Evolutionary conservation across 2,888 invertebrate species (phyloP).

Genomic region (Plutella xylostella): DNA sequence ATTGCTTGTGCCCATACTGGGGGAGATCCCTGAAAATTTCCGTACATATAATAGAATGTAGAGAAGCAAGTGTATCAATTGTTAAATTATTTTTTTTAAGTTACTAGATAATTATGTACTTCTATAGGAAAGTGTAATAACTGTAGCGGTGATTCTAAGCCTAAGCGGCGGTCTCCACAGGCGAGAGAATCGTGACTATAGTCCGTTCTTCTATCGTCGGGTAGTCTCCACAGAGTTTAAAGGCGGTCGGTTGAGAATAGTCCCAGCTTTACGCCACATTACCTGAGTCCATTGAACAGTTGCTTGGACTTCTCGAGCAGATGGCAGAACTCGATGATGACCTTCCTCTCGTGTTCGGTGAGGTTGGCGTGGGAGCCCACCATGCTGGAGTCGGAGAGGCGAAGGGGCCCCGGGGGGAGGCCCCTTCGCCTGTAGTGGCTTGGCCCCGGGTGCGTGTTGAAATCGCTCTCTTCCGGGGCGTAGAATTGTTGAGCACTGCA

Average conservation of each 20-base stretch:
- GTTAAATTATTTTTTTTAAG: too few species aligned
- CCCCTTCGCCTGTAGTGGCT: background rate
- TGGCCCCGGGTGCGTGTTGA: background rate
- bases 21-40: slow-evolving; percentile 94
- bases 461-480: background rate
- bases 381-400: background rate
- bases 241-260: too few species aligned
- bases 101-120: too few species aligned
- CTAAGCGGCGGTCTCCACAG: too few species aligned
- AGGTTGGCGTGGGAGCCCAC: slow-evolving; percentile 30
- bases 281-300: slow-evolving; percentile 95
- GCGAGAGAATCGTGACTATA: too few species aligned
- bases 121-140: too few species aligned
- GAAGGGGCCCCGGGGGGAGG: background rate
- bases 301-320: slow-evolving; percentile 97
- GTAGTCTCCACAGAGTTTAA: too few species aligned
- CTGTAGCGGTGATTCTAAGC: too few species aligned
- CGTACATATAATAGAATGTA: too few species aligned
- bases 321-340: slow-evolving; percentile 96
- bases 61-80: too few species aligned
- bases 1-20: slow-evolving; percentile 96
- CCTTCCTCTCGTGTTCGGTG: slow-evolving; percentile 90
- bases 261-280: slow-evolving; percentile 12
- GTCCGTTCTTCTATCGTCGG: too few species aligned
- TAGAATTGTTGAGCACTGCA: background rate